Evolutionary conservation across 2,113 vertebrate species (phyloP).

Genomic region (Cebus imitator): DNA sequence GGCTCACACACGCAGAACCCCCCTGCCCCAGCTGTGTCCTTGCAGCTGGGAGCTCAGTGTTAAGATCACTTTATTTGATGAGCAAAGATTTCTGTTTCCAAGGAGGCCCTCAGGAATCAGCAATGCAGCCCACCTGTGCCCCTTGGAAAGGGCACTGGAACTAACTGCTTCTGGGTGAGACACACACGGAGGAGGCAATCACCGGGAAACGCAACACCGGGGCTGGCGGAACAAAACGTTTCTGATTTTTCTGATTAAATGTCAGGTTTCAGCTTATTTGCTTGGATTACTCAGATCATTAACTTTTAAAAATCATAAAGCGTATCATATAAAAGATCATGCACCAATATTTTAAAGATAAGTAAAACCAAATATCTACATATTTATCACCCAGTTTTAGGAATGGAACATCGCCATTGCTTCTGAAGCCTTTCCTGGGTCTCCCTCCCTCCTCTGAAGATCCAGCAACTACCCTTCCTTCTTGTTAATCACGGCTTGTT

Average conservation of each 20-base stretch:
- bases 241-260: background rate
- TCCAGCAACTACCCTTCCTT: background rate
- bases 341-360: background rate
- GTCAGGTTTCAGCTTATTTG: background rate
- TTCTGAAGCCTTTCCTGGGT: background rate
- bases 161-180: too few species aligned
- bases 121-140: background rate
- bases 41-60: background rate
- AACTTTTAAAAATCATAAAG: background rate
- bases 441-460: background rate
- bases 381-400: background rate
- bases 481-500: background rate
- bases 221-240: fast-evolving
- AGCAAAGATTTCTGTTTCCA: background rate
- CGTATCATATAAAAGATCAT: background rate
- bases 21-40: background rate
- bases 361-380: background rate
- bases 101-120: background rate
- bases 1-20: background rate
- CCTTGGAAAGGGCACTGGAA: background rate
- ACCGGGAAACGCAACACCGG: background rate
- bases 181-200: background rate
- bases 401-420: fast-evolving
- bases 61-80: background rate
- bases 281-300: background rate